Conservation (phyloP, 1,140 invertebrate genomes). For the Saccostrea cuccullata region DNA sequence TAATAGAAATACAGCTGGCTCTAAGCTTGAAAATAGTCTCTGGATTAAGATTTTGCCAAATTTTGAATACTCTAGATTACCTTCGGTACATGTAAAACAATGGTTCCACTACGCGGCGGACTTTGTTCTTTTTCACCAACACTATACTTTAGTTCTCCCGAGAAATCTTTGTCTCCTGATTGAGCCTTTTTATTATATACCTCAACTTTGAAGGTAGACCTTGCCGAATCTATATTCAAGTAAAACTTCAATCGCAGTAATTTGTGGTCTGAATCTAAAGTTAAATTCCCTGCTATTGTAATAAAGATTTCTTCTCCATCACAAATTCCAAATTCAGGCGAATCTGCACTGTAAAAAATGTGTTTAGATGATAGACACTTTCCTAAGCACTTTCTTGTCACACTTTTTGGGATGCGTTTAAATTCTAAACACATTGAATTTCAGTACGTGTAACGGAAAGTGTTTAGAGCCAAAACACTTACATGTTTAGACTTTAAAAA, state of each 20-base stretch:
- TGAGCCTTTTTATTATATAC: conserved; percentile 24
- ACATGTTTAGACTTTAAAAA: too few species aligned
- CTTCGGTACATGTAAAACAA: neutral
- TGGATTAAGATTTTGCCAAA: too few species aligned
- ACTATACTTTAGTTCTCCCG: conserved; percentile 21
- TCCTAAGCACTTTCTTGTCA: too few species aligned
- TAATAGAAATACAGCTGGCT: too few species aligned
- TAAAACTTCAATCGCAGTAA: neutral
- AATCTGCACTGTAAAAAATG: too few species aligned
- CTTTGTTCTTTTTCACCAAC: neutral
- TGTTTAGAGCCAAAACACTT: too few species aligned
- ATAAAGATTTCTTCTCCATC: conserved; percentile 36
- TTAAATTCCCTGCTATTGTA: neutral
- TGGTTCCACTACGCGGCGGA: neutral
- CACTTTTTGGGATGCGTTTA: too few species aligned
- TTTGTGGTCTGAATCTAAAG: conserved; percentile 1
- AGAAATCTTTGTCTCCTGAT: neutral
- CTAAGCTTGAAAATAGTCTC: too few species aligned
- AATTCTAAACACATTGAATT: too few species aligned
- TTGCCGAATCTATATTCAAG: conserved; percentile 24
- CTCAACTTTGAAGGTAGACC: neutral
- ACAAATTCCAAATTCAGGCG: conserved; percentile 31
- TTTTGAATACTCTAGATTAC: neutral
- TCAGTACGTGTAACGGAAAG: too few species aligned
- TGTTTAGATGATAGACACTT: too few species aligned